phyloP scores from a whole-genome alignment of 2,797 vertebrate species.

The Syngnathus acus region DNA sequence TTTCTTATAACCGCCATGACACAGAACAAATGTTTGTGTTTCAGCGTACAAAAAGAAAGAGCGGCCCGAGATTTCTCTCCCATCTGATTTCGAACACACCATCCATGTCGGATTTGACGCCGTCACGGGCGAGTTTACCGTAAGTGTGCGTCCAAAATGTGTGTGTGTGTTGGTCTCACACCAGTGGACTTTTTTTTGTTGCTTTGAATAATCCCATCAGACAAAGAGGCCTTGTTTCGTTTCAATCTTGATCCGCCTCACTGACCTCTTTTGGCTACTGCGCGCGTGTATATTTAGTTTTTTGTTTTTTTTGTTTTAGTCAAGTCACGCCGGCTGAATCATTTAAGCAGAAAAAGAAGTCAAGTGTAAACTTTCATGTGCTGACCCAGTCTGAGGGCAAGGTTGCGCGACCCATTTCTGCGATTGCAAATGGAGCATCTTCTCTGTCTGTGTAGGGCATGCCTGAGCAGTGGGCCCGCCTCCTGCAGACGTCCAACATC shows the following conservation, averaged over 20 bases:
- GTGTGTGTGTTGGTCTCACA: slow-evolving; percentile 1
- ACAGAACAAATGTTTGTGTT: neutral
- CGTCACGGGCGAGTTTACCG: slow-evolving; percentile 93
- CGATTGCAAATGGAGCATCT: slow-evolving; percentile 17
- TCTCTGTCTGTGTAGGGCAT: slow-evolving; percentile 74
- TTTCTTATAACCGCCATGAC: neutral
- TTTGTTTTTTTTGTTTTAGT: slow-evolving; percentile 1
- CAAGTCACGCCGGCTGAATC: slow-evolving; percentile 9
- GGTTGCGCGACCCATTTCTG: slow-evolving; percentile 47
- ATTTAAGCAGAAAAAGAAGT: neutral
- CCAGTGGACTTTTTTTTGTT: slow-evolving; percentile 21
- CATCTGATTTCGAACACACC: slow-evolving; percentile 92
- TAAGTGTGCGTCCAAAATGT: slow-evolving; percentile 57
- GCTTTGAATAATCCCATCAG: slow-evolving; percentile 30
- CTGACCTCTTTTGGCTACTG: slow-evolving; percentile 21
- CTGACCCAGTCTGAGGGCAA: slow-evolving; percentile 20
- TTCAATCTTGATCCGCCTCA: slow-evolving; percentile 40
- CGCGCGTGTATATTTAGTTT: slow-evolving; percentile 5
- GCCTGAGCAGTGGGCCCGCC: slow-evolving; percentile 91
- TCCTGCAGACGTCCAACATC: slow-evolving; percentile 94
- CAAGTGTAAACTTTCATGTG: slow-evolving; percentile 15
- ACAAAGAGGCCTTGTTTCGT: slow-evolving; percentile 51
- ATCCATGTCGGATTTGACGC: slow-evolving; percentile 95
- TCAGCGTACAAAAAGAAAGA: slow-evolving; percentile 86
- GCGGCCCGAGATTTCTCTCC: slow-evolving; percentile 88